A percentile compares a stretch with the other conserved stretches of the same genome.
Conservation (phyloP, 2,888 invertebrate genomes). For the Ephialtes manifestator region DNA sequence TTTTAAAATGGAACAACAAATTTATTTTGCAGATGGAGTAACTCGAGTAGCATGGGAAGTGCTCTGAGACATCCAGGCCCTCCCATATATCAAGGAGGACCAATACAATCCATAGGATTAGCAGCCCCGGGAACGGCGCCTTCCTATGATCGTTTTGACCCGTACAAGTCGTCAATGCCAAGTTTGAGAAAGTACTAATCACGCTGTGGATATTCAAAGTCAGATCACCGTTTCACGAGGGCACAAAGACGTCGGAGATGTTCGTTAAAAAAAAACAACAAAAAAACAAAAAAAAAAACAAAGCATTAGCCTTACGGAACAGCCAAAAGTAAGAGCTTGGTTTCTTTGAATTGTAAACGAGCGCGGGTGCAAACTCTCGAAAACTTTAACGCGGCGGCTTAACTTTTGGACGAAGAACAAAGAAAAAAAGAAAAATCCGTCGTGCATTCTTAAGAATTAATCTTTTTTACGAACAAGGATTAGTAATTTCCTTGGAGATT, state of each 20-base stretch:
- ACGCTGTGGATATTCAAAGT: slow-evolving; percentile 34
- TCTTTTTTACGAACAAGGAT: slow-evolving; percentile 38
- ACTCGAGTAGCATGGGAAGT: slow-evolving; percentile 83
- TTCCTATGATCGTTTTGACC: slow-evolving; percentile 84
- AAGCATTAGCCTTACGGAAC: slow-evolving; percentile 35
- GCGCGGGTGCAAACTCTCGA: slow-evolving; percentile 19
- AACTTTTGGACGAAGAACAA: slow-evolving; percentile 8
- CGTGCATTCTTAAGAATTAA: slow-evolving; percentile 30
- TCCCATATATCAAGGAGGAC: slow-evolving; percentile 84
- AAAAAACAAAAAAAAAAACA: slow-evolving; percentile 17
- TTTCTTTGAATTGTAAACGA: slow-evolving; percentile 48
- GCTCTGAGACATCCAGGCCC: slow-evolving; percentile 83
- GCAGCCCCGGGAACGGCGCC: slow-evolving; percentile 82
- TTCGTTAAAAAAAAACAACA: slow-evolving; percentile 32
- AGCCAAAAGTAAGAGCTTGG: slow-evolving; percentile 38
- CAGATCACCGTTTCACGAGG: slow-evolving; percentile 36
- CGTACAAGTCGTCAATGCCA: slow-evolving; percentile 84
- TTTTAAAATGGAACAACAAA: background rate
- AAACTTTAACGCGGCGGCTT: slow-evolving; percentile 12
- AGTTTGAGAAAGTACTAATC: slow-evolving; percentile 84
- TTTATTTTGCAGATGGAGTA: slow-evolving; percentile 80
- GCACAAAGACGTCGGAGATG: slow-evolving; percentile 17
- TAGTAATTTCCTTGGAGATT: slow-evolving; percentile 1
- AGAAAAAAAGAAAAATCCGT: slow-evolving; percentile 23
- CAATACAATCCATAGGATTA: slow-evolving; percentile 83